These are phyloP conservation scores for Salvelinus alpinus DNA, from an alignment of 2,113 vertebrate genomes.

Conservation along the genomic window DNA sequence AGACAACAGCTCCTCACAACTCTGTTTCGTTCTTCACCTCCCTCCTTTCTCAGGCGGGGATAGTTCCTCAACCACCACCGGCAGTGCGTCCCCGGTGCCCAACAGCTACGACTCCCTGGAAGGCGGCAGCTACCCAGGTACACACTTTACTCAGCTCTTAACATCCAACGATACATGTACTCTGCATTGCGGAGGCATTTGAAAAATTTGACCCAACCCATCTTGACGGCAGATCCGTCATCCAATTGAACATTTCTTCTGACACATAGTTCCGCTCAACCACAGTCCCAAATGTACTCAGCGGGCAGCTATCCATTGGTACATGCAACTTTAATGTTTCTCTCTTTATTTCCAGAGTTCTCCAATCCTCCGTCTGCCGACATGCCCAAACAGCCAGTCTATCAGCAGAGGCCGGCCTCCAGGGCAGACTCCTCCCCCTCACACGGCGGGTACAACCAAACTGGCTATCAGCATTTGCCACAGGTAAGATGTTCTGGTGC, in stretches of 20 bases:
- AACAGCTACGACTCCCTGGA: constrained; percentile 93
- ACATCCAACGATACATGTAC: neutral
- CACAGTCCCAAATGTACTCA: too few relatives aligned
- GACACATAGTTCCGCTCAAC: too few relatives aligned
- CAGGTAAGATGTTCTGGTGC: constrained; percentile 62
- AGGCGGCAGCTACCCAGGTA: constrained; percentile 90
- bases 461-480: constrained; percentile 79
- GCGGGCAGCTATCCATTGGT: neutral
- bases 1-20: too few relatives aligned
- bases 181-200: too few relatives aligned
- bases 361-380: constrained; percentile 69
- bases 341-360: constrained; percentile 50
- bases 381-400: constrained; percentile 77
- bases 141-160: too few relatives aligned
- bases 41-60: constrained; percentile 77
- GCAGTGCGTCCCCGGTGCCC: constrained; percentile 88
- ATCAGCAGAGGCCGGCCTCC: constrained; percentile 75
- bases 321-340: neutral
- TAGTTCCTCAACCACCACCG: constrained; percentile 90
- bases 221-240: too few relatives aligned
- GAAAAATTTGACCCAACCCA: too few relatives aligned
- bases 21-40: neutral
- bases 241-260: too few relatives aligned
- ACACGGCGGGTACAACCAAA: constrained; percentile 69
- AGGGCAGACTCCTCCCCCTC: constrained; percentile 60